Base-by-base conservation (phyloP, 2,797 vertebrate species). In the Tragopan temminckii region DNA sequence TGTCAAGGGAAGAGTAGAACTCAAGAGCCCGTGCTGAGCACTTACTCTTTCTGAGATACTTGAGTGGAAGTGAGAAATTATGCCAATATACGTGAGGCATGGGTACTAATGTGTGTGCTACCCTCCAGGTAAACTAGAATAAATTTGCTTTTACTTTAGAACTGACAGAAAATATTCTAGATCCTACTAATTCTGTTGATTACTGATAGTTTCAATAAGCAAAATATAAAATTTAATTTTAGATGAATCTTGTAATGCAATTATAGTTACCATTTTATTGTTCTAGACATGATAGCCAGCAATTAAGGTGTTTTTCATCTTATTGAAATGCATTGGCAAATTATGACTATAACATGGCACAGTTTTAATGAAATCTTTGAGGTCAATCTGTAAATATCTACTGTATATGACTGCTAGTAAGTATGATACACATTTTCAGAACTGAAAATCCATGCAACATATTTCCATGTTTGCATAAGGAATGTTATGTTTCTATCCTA, bases 381-480 rank as follows among this genome's bases (percentile, higher is more conserved):
- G 96, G 97, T 97, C 96, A 97, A 97, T 93, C 97, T 99, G 98
- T 99, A 98, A 98, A 99, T 98, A 98, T 97, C 79, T 97, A 94
- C 94, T 98, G 97, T 98, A 98, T 97, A 98, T 98, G 97, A 98
- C 98, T 98, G 98, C 98, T 98, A 97, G 91, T 98, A 98, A 95
- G 97, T 98, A 97, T 96, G 97, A 97, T 98, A 97, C 97, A 97
- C 96, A 98, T 98, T 98, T 97, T 98, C 97, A 96, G 95, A 97
- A 97, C 92, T 96, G 96, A 98, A 97, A 97, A 98, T 93, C 96
- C 97, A 97, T 98, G 97, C 97, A 97, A 95, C 97, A 98, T 97
- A 92, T 96, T 97, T 97, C 95, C 96, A 97, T 98, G 98, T 98
- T 98, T 98, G 97, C 98, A 98, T 98, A 97, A 97, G 93, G 96